Conservation (phyloP, 2,113 vertebrate species). For the Notarius quadriscutis region DNA sequence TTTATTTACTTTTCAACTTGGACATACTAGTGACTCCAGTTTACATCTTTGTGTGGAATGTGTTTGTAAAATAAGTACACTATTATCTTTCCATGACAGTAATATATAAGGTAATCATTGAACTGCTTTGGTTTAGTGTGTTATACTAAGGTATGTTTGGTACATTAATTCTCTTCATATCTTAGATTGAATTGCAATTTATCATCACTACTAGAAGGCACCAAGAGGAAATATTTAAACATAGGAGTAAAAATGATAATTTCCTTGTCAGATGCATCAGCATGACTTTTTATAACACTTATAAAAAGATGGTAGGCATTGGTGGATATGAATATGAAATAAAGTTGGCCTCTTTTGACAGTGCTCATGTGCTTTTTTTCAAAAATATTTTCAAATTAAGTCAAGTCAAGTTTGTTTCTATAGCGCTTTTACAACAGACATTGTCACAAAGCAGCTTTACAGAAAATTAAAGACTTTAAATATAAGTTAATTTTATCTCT, state of each 20-base stretch:
- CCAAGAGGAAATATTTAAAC: neutral
- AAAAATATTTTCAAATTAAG: neutral
- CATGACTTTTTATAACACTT: no score
- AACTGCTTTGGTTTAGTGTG: neutral
- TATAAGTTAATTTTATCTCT: no score
- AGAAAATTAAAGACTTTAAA: no score
- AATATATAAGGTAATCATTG: neutral
- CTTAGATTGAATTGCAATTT: neutral
- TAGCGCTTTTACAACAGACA: no score
- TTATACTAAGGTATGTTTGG: neutral
- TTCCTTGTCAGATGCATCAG: no score
- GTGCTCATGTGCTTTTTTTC: neutral
- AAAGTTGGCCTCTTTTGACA: neutral
- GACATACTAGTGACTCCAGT: neutral
- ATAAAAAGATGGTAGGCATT: no score
- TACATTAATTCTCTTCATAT: neutral
- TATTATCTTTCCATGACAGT: neutral
- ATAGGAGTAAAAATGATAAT: neutral
- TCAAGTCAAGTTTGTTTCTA: no score
- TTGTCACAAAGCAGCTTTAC: no score
- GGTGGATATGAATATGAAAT: neutral
- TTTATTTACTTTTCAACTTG: neutral
- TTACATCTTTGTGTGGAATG: neutral
- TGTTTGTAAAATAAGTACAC: neutral
- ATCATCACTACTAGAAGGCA: neutral